Base-by-base conservation (phyloP, 2,797 vertebrate species). In the Alectoris magna region DNA sequence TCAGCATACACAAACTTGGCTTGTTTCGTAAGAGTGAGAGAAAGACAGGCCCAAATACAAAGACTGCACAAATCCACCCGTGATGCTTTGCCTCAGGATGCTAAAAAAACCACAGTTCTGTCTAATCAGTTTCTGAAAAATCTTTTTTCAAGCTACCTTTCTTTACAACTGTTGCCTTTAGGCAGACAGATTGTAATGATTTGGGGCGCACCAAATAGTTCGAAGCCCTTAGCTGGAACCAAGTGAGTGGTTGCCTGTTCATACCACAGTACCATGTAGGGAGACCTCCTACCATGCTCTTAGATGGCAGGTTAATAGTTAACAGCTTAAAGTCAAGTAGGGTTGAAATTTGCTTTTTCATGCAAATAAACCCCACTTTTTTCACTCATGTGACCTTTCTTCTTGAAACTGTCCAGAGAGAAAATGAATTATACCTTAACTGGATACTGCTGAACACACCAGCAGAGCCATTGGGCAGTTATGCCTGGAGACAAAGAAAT, bases 321-420 rank as follows among this genome's bases (percentile, higher is more conserved):
- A 87, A 85, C 64, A 69, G 67, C 53, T 64, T 79, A 6, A 87
- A 94, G 36, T 46, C 51, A 79, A 79, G 15, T 13, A 75, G 31
- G 43, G n/a, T 19, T 85, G 49, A 55, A 94, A 74, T 73, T 38
- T 83, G 41, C 69, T 85, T 91, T 87, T 74, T 94, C n/a, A 74
- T 56, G 74, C 72, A 93, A 86, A 94, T 80, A 91, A 83, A 69
- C 6, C 11, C n/a, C 29, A 46, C 46, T 59, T 92, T 91, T 55
- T 85, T 67, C 53, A 23, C 12, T 68, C 55, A 75, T 67, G 41
- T 19, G 4, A 23, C 80, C 62, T 80, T 85, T 74, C 43, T 69
- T 44, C 55, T 68, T 85, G 51, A 93, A 91, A 73, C 62, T 43
- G 43, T 39, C 53, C 4, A 6, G 19, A 79, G 4, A 29, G n/a